Evolutionary conservation across 92 coral and sea anemone species (phyloP).

Genomic region (Galaxea fascicularis): DNA sequence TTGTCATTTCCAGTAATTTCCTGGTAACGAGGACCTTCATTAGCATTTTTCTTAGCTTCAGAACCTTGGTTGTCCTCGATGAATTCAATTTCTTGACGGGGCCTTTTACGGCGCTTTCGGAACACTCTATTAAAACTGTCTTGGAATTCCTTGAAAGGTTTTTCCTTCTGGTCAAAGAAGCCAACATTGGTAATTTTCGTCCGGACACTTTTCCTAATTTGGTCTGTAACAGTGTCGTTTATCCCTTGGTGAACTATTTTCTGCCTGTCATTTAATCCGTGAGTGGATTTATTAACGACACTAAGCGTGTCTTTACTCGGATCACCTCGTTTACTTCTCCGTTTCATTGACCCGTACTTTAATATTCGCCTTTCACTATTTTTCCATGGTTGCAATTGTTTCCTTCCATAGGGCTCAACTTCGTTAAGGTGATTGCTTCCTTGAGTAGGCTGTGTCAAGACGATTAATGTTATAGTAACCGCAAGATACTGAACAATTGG

Average conservation of each 20-base stretch:
- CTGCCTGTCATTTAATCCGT: background rate
- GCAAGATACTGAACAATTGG: background rate
- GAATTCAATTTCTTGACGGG: slow-evolving; percentile 50
- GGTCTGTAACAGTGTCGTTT: background rate
- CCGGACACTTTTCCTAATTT: background rate
- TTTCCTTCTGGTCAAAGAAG: slow-evolving; percentile 3
- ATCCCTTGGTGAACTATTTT: background rate
- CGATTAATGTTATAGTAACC: background rate
- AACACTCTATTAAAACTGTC: slow-evolving; percentile 7
- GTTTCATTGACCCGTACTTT: background rate
- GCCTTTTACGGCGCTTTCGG: slow-evolving; percentile 2
- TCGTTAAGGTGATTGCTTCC: background rate
- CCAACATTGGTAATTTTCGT: background rate
- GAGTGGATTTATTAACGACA: background rate
- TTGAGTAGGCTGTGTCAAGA: background rate
- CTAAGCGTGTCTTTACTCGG: background rate
- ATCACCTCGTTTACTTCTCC: background rate
- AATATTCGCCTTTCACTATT: background rate
- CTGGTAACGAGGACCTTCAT: slow-evolving; percentile 21
- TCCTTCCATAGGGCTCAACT: background rate
- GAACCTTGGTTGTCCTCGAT: slow-evolving; percentile 21
- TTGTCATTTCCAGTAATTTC: slow-evolving; percentile 27
- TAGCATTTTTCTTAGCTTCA: slow-evolving; percentile 4
- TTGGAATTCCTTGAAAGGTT: slow-evolving; percentile 10
- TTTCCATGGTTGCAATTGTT: background rate